These are phyloP conservation scores for Alloscopus bannaensis DNA, from an alignment of 2,888 invertebrate genomes.

Conservation along the genomic window DNA sequence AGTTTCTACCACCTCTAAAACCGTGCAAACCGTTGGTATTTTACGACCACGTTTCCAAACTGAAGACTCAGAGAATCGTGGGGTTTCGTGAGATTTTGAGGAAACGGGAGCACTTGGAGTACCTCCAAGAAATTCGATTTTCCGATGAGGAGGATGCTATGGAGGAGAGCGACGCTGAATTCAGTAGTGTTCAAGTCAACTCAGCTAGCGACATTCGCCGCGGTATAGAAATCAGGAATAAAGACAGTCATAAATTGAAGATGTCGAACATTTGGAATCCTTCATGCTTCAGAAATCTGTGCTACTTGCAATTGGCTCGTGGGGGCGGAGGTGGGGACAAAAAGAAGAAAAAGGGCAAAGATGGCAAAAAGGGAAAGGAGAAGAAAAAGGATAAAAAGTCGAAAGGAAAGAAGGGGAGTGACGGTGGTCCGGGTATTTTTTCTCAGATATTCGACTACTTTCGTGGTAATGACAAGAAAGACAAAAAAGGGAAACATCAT, in stretches of 20 bases:
- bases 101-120: conserved; percentile 41
- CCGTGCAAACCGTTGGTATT: conserved; percentile 25
- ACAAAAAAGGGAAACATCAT: no score
- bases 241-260: no score
- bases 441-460: not conserved
- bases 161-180: no score
- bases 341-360: conserved; percentile 17
- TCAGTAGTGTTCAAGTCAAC: no score
- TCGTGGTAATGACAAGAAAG: conserved; percentile 14
- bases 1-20: conserved; percentile 33
- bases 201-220: no score
- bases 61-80: conserved; percentile 29
- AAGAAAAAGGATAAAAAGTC: conserved; percentile 2
- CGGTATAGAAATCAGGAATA: no score
- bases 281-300: not conserved
- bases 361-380: not conserved
- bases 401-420: not conserved
- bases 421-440: not conserved
- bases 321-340: conserved; percentile 34
- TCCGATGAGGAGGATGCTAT: not conserved
- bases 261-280: no score
- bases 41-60: conserved; percentile 8
- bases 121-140: conserved; percentile 32
- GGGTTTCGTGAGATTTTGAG: conserved; percentile 51
- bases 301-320: not conserved